Evolutionary conservation across 1,140 invertebrate species (phyloP).

Genomic region (Sycophila sp.): DNA sequence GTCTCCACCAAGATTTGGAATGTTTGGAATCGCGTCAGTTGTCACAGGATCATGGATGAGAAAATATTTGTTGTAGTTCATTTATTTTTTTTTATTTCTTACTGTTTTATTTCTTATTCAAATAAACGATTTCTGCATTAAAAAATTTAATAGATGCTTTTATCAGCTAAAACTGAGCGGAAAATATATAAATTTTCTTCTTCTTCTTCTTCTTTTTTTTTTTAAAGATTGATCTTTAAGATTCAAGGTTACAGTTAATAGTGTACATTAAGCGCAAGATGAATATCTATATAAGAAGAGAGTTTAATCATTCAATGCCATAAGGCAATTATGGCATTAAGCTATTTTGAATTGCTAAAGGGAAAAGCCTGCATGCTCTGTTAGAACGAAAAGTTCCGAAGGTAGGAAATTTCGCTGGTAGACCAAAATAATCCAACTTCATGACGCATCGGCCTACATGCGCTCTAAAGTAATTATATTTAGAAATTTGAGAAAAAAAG

Average conservation of each 20-base stretch:
- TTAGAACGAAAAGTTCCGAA: neutral
- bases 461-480: neutral
- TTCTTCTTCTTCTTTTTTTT: too few species aligned
- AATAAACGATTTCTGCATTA: too few species aligned
- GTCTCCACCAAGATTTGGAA: too few species aligned
- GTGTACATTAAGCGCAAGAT: neutral
- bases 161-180: too few species aligned
- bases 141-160: too few species aligned
- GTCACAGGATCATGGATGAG: neutral
- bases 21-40: neutral
- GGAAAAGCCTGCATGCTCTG: neutral
- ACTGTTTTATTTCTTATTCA: too few species aligned
- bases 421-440: too few species aligned
- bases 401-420: neutral
- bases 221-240: neutral
- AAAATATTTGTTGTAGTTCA: neutral
- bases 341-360: constrained; percentile 18
- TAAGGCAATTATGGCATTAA: constrained; percentile 1
- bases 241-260: neutral
- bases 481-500: neutral
- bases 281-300: neutral
- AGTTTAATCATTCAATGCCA: constrained; percentile 8
- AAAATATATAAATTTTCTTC: too few species aligned
- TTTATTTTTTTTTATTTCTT: too few species aligned
- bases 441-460: too few species aligned